Evolutionary conservation across 1,140 invertebrate species (phyloP).

Genomic region (Bombus cullumanus): DNA sequence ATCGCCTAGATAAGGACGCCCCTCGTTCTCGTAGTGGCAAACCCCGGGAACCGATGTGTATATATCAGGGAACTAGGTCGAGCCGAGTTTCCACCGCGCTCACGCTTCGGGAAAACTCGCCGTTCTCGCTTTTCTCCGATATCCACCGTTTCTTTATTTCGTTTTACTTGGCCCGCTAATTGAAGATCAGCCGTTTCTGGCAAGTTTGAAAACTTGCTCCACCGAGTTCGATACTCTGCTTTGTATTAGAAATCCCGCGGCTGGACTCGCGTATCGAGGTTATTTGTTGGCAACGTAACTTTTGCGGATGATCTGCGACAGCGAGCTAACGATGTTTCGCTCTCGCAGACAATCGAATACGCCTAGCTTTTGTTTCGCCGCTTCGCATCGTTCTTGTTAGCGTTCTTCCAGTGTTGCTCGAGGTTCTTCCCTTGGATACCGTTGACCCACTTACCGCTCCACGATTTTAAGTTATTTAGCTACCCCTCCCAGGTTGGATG

Average conservation of each 20-base stretch:
- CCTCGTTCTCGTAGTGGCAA: neutral
- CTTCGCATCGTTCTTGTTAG: neutral
- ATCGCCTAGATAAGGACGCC: constrained; percentile 31
- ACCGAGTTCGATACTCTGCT: neutral
- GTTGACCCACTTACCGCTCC: neutral
- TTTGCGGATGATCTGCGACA: neutral
- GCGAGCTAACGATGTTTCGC: neutral
- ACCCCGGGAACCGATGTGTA: neutral
- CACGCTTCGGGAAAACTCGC: neutral
- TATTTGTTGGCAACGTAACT: constrained; percentile 11
- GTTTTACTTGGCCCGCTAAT: constrained; percentile 15
- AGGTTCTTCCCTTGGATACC: neutral
- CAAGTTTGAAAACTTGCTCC: neutral
- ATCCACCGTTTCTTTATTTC: neutral
- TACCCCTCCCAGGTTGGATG: neutral
- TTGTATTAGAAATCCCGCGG: neutral
- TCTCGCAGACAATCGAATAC: neutral
- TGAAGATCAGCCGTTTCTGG: constrained; percentile 11
- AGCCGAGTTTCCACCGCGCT: neutral
- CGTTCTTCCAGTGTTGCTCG: too few relatives aligned
- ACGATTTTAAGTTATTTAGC: constrained; percentile 5
- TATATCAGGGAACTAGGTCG: constrained; percentile 18
- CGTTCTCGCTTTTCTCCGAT: neutral
- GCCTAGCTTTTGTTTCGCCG: neutral
- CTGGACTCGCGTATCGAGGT: neutral